phyloP scores from a whole-genome alignment of 2,113 vertebrate genomes.

The Megatriorchis doriae region DNA sequence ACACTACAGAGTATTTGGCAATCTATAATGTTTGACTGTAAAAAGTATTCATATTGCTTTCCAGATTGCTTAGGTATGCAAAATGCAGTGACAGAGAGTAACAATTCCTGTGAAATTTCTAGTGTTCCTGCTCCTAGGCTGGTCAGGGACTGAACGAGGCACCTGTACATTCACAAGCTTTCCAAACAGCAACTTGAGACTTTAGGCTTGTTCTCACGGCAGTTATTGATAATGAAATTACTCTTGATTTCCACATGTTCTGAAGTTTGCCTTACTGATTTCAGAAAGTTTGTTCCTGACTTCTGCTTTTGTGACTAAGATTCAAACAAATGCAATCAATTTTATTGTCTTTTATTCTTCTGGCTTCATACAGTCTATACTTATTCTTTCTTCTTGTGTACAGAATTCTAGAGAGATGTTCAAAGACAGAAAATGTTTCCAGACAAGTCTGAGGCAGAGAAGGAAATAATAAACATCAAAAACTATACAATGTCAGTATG shows the following conservation, averaged over 20 bases:
- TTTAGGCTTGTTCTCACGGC: neutral
- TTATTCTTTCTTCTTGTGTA: neutral
- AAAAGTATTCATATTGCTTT: neutral
- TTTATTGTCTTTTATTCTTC: neutral
- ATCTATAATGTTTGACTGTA: neutral
- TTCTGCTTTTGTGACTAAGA: neutral
- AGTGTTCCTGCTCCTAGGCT: neutral
- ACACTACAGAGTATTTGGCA: neutral
- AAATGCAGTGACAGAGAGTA: neutral
- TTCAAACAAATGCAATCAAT: neutral
- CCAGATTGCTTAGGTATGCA: neutral
- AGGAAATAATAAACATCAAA: slow-evolving; percentile 2
- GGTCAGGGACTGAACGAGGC: neutral
- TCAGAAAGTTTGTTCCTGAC: neutral
- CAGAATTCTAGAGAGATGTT: neutral
- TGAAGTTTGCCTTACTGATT: neutral
- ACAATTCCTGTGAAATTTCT: neutral
- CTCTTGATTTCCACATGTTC: neutral
- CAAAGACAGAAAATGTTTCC: neutral
- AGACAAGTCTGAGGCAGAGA: neutral
- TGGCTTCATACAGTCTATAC: neutral
- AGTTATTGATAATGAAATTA: neutral
- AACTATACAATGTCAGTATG: neutral
- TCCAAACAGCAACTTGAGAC: neutral
- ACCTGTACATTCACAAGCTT: neutral